Percentiles rank a stretch among this genome's conserved stretches.
Conservation (phyloP, 2,797 vertebrate genomes). For the Muscicapa comitata region DNA sequence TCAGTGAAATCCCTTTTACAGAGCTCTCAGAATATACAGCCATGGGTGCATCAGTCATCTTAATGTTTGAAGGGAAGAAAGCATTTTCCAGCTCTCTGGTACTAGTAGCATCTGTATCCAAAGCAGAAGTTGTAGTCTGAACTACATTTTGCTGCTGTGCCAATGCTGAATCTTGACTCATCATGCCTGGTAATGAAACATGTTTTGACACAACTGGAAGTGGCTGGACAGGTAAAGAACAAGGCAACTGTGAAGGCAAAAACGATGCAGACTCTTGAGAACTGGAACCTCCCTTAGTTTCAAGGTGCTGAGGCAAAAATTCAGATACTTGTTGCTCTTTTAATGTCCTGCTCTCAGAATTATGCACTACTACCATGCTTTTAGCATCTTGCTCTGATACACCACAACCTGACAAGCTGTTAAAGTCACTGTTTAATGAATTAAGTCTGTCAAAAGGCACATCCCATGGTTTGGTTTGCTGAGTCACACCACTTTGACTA, state of each 20-base stretch:
- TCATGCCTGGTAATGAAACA: conserved; percentile 38
- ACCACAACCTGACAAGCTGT: conserved; percentile 51
- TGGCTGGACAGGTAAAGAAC: conserved; percentile 55
- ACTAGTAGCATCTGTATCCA: conserved; percentile 43
- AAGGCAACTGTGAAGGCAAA: conserved; percentile 62
- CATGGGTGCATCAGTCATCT: conserved; percentile 38
- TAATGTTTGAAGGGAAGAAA: conserved; percentile 44
- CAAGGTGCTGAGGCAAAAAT: conserved; percentile 56
- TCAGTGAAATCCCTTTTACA: conserved; percentile 42
- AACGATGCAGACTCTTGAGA: conserved; percentile 56
- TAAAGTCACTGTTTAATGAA: conserved; percentile 56
- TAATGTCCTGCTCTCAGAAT: conserved; percentile 63
- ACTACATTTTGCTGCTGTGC: conserved; percentile 64
- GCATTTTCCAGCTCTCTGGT: conserved; percentile 65
- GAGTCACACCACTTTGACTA: conserved; percentile 62
- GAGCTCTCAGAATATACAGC: conserved; percentile 54
- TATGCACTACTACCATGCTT: neutral
- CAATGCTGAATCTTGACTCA: conserved; percentile 56
- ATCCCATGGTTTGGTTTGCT: conserved; percentile 69
- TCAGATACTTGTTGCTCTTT: conserved; percentile 68
- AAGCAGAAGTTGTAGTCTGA: conserved; percentile 31
- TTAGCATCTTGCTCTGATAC: conserved; percentile 60
- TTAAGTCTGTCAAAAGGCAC: conserved; percentile 67
- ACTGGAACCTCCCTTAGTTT: conserved; percentile 44
- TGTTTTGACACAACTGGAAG: conserved; percentile 60